Conservation (phyloP, 2,888 invertebrate species). For the Parnassius orleans region DNA sequence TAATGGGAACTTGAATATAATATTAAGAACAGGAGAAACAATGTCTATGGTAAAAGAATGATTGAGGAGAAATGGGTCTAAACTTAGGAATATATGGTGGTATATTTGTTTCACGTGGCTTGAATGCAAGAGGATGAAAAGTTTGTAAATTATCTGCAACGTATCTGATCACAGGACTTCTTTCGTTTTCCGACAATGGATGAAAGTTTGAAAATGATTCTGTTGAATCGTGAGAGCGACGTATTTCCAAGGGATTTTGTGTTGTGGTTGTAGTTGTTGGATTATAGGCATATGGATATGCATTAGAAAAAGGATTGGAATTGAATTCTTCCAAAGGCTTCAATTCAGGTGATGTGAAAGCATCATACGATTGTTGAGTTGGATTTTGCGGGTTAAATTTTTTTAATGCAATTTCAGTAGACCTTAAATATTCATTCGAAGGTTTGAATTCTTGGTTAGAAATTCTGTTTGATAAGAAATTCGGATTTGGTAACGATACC, state of each 20-base stretch:
- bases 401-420: background rate
- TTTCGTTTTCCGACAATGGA: background rate
- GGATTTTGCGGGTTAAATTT: background rate
- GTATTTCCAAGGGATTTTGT: constrained; percentile 4
- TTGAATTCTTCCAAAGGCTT: constrained; percentile 16
- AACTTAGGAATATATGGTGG: background rate
- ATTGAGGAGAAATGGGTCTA: constrained; percentile 1
- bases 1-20: background rate
- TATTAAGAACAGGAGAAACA: constrained; percentile 12
- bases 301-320: constrained; percentile 17
- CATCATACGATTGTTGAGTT: constrained; percentile 3
- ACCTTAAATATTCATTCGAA: constrained; percentile 1
- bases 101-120: constrained; percentile 6
- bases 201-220: constrained; percentile 1
- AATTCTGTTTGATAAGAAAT: constrained; percentile 6
- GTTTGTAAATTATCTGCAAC: constrained; percentile 13
- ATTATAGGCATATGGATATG: constrained; percentile 17
- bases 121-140: constrained; percentile 2
- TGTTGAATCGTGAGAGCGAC: constrained; percentile 1
- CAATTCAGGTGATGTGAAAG: background rate
- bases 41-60: constrained; percentile 10
- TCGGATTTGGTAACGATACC: constrained; percentile 1
- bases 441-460: background rate
- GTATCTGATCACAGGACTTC: constrained; percentile 1
- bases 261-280: constrained; percentile 10